These are phyloP conservation scores for Poeciliopsis retropinna DNA, from an alignment of 2,113 vertebrate genomes.

Conservation along the genomic window DNA sequence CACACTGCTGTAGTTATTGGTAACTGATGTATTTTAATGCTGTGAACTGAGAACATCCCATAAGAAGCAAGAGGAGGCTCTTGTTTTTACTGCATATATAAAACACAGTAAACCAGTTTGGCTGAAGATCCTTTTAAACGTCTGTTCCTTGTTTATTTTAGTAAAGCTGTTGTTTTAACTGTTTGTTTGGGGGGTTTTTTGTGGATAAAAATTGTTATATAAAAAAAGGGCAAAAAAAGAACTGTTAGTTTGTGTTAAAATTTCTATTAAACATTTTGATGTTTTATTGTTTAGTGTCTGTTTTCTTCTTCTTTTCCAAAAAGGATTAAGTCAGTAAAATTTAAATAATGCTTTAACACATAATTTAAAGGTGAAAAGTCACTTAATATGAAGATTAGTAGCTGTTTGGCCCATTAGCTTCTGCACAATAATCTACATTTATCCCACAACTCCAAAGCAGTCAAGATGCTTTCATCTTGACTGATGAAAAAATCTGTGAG, in stretches of 20 bases:
- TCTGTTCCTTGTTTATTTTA: conserved; percentile 21
- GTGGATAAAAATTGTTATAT: conserved; percentile 10
- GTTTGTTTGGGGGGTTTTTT: conserved; percentile 6
- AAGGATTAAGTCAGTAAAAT: not conserved
- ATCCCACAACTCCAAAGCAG: too few relatives aligned
- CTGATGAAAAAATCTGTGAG: too few relatives aligned
- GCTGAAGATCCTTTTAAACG: conserved; percentile 16
- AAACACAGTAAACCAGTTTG: not conserved
- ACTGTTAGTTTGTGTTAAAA: conserved; percentile 32
- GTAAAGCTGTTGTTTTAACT: conserved; percentile 8
- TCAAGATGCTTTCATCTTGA: too few relatives aligned
- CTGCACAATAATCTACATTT: too few relatives aligned
- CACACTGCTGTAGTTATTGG: too few relatives aligned
- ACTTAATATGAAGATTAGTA: too few relatives aligned
- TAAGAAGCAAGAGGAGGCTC: not conserved
- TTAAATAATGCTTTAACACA: too few relatives aligned
- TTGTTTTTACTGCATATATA: not conserved
- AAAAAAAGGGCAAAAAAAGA: conserved; percentile 34
- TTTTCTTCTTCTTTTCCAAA: not conserved
- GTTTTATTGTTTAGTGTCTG: not conserved
- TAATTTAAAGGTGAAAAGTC: too few relatives aligned
- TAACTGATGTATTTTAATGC: not conserved
- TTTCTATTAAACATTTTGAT: conserved; percentile 58
- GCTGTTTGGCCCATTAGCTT: too few relatives aligned
- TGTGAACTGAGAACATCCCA: not conserved